Base-by-base conservation (phyloP, 2,888 invertebrate genomes). In the Notodonta dromedarius region DNA sequence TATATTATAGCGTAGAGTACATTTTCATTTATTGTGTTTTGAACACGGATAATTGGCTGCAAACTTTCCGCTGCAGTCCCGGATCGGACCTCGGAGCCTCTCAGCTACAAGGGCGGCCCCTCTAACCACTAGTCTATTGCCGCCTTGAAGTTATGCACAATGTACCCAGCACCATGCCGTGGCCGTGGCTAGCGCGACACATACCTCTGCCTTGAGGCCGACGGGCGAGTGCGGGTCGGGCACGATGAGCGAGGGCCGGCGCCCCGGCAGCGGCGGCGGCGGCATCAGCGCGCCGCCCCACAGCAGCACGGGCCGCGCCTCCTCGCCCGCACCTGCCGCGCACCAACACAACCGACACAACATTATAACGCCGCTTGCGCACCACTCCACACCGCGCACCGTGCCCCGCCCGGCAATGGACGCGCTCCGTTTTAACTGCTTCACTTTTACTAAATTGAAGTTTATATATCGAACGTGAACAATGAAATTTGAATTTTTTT, bases 211-310 rank as follows among this genome's bases (percentile, higher is more conserved):
- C 85, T 96, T 96, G 55, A 96, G 89, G 12, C 92, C 94, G 62
- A 94, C 94, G 4, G 94, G 94, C 52, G 94, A 91, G 74, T 93
- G 91, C 58, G 94, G 90, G 74, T 95, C 95, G 39, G 94, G 94
- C 60, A 94, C 83, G 55, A 95, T 94, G 73, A 94, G 77, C 39
- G 96, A 95, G 44, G 96, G 94, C 7, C 96, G 92, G 24, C 96
- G 94, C 67, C 94, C 94, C 44, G 96, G 94, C 75, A 95, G 90
- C 63, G 96, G 94, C 95, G 79, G 95, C 94, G 74, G 95, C 86
- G 94, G 85, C 86, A 82, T 86, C 82, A 78, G 95, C 58, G 94
- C 87, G 87, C 77, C 81, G 48, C 85, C 87, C 90, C 91, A 91
- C 83, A 85, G 69, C 62, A 87, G 74, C 66, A 85, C 82, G 32